These are phyloP conservation scores for Meleagris gallopavo DNA, from an alignment of 2,113 vertebrate genomes.

Conservation along the genomic window DNA sequence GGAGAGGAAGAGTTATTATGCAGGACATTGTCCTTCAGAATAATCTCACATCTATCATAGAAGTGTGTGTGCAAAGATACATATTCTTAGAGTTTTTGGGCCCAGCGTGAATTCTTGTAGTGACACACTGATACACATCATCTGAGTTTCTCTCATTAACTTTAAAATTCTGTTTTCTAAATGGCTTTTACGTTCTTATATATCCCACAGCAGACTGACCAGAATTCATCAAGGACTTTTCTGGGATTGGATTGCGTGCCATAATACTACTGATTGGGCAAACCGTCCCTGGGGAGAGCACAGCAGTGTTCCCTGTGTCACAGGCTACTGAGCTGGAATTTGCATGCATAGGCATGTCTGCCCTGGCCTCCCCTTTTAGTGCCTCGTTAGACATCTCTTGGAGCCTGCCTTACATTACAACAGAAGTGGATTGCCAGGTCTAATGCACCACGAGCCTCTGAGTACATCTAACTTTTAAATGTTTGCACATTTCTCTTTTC, in stretches of 20 bases:
- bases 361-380: slow-evolving; percentile 34
- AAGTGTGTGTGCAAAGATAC: not conserved
- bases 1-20: too few relatives aligned
- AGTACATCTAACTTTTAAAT: slow-evolving; percentile 56
- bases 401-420: slow-evolving; percentile 49
- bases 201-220: slow-evolving; percentile 74
- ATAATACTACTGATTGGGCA: slow-evolving; percentile 79
- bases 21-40: not conserved
- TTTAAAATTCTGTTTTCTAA: not conserved
- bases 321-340: slow-evolving; percentile 19
- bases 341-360: not conserved
- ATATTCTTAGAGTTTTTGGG: not conserved
- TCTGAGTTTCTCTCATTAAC: not conserved
- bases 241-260: slow-evolving; percentile 48
- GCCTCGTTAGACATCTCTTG: slow-evolving; percentile 54
- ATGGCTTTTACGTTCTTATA: not conserved
- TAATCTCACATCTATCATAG: not conserved
- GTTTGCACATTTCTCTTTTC: slow-evolving; percentile 83
- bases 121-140: too few relatives aligned
- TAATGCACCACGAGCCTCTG: slow-evolving; percentile 61
- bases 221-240: not conserved
- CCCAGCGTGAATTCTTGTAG: not conserved
- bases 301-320: not conserved
- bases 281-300: slow-evolving; percentile 34
- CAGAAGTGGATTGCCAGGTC: slow-evolving; percentile 41